A percentile compares a stretch with the other conserved stretches of the same genome.
Conservation (phyloP, 2,113 vertebrate genomes). For the Rhineura floridana region DNA sequence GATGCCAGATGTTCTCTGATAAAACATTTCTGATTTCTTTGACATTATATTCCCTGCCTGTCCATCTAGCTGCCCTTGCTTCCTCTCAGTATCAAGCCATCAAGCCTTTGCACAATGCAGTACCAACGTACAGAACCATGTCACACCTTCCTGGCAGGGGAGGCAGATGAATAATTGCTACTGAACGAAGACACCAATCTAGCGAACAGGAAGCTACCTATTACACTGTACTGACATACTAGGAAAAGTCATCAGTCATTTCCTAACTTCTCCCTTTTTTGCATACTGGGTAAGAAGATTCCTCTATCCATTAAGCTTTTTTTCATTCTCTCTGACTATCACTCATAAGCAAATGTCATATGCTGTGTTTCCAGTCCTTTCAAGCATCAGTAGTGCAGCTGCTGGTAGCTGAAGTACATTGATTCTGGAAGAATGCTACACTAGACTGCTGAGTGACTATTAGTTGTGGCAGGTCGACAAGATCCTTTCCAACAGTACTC, state of each 20-base stretch:
- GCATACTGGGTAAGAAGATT: neutral
- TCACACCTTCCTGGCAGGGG: conserved; percentile 8
- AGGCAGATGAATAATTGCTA: conserved; percentile 31
- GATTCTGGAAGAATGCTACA: conserved; percentile 37
- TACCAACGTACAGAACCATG: conserved; percentile 29
- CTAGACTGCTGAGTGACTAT: conserved; percentile 45
- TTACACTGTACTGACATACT: neutral
- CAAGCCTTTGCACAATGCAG: conserved; percentile 18
- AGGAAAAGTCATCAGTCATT: conserved; percentile 41
- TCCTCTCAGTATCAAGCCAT: conserved; percentile 12
- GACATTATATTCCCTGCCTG: neutral
- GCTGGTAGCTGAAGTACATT: neutral
- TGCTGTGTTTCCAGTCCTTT: conserved; percentile 40
- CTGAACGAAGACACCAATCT: conserved; percentile 53
- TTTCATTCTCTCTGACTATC: conserved; percentile 50
- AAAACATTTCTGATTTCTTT: conserved; percentile 20
- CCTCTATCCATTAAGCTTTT: conserved; percentile 27
- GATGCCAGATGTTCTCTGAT: neutral
- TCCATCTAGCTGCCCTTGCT: neutral
- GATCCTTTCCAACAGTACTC: conserved; percentile 52
- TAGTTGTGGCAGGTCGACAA: conserved; percentile 52
- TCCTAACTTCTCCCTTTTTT: neutral
- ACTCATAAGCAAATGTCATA: conserved; percentile 56
- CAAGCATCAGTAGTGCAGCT: conserved; percentile 36
- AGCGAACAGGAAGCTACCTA: conserved; percentile 26